Conservation (phyloP, 2,888 invertebrate genomes). For the Microchrysa polita region DNA sequence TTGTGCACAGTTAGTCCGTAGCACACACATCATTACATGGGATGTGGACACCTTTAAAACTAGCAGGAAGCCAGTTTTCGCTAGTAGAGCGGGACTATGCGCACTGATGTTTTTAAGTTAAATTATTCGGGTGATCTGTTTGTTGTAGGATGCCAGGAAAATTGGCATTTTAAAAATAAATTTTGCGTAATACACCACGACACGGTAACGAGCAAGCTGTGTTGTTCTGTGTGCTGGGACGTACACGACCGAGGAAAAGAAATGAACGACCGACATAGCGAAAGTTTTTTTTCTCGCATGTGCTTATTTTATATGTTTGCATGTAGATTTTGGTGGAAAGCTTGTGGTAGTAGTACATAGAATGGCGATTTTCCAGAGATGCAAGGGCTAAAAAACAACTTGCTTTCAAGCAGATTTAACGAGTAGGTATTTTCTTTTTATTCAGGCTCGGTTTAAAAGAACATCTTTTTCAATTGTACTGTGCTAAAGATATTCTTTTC, state of each 20-base stretch:
- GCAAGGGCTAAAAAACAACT: no score
- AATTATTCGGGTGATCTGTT: constrained; percentile 15
- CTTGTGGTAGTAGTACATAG: no score
- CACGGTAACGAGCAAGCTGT: not conserved
- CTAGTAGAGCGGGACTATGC: not conserved
- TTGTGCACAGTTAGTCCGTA: no score
- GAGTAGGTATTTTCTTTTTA: no score
- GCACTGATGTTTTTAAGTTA: not conserved
- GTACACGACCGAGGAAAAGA: not conserved
- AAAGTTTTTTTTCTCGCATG: constrained; percentile 25
- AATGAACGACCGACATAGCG: constrained; percentile 17
- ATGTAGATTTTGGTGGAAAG: no score
- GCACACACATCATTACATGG: no score
- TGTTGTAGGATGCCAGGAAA: constrained; percentile 39
- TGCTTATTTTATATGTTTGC: not conserved
- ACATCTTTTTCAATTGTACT: no score
- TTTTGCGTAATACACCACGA: constrained; percentile 50
- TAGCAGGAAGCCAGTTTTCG: not conserved
- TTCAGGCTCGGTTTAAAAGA: no score
- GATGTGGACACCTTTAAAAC: no score
- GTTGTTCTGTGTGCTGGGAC: not conserved
- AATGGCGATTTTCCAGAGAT: no score
- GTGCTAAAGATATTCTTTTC: no score
- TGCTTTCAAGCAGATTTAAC: no score
- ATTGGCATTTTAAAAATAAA: constrained; percentile 49